Conservation (phyloP, 2,113 vertebrate genomes). For the Osmerus mordax region DNA sequence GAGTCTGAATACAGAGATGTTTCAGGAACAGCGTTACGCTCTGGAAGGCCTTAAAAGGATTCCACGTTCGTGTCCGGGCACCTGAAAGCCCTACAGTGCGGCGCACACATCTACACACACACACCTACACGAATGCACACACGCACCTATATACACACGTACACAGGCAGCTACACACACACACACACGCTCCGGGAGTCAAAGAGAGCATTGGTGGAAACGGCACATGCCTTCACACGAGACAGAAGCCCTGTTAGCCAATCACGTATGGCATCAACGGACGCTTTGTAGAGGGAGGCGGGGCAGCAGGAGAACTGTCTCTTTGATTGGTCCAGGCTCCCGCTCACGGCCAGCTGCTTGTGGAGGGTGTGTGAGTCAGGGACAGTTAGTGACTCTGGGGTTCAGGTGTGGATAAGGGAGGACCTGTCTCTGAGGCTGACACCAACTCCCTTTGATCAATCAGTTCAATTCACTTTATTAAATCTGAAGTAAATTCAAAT, state of each 20-base stretch:
- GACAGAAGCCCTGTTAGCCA: constrained; percentile 40
- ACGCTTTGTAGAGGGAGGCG: constrained; percentile 37
- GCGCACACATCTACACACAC: too few species aligned
- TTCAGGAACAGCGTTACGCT: constrained; percentile 21
- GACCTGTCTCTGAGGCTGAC: too few species aligned
- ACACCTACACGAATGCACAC: too few species aligned
- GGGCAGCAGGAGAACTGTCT: constrained; percentile 25
- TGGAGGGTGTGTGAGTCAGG: constrained; percentile 22
- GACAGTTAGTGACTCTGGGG: not conserved
- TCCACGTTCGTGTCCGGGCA: constrained; percentile 26
- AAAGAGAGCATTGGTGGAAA: constrained; percentile 29
- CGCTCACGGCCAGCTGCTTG: constrained; percentile 17
- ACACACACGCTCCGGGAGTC: constrained; percentile 21
- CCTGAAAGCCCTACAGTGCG: constrained; percentile 27
- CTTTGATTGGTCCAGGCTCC: constrained; percentile 30
- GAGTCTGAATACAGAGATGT: constrained; percentile 23
- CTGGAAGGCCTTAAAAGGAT: constrained; percentile 38
- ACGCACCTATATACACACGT: too few species aligned
- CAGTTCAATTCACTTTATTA: too few species aligned
- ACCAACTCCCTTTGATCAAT: too few species aligned
- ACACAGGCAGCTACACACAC: too few species aligned
- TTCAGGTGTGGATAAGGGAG: too few species aligned
- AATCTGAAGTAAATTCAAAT: too few species aligned
- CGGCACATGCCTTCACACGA: constrained; percentile 34
- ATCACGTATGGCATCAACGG: constrained; percentile 49